Base-by-base conservation (phyloP, 2,888 invertebrate species). In the Aphidius colemani region DNA sequence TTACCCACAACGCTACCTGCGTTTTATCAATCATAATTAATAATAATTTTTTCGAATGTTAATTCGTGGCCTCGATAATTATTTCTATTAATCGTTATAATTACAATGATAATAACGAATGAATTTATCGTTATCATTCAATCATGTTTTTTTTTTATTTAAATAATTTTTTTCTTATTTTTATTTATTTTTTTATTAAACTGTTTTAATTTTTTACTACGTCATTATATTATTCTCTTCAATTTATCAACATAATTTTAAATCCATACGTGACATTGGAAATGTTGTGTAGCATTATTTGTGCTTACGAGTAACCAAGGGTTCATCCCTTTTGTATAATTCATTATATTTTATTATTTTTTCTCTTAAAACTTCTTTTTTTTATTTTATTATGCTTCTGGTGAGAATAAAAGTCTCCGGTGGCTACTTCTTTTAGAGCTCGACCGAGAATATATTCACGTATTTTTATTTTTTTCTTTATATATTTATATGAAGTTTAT, bases 71-170 rank as follows among this genome's bases (percentile, higher is more conserved):
- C 6, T 44, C 59, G 51, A 59, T 55, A 60, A 55, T 64, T 10
- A 46, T 30, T 30, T 30, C 1, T 30, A 30, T 30, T 63, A 59
- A 63, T 46, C 48, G 55, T 59, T 53, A 53, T 55, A 43, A 56
- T 61, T 56, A 44, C 44, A 61, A 64, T 46, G 18, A 65, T 61
- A 30, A 56, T 65, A 61, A 65, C 53, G 40, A 61, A 40, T 48
- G 46, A 49, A 59, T 41, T 39, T 44, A 44, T 59, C 59, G 51
- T 63, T 63, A 63, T 51, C 58, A 63, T 53, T 63, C 59, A 48
- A 43, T 51, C 45, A 59, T 59, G 48, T 45, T 50, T 44, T 48
- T 44, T 45, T 50, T 44, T 48, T 44, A 11, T 44, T 44, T 41
- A 18, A 18, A 18, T 18, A 2, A 18, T 18, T 55, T 55, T 43